Evolutionary conservation across 2,113 vertebrate species (phyloP), one percentile per base, ranked within the genome.

Genomic region (Nettapus auritus): DNA sequence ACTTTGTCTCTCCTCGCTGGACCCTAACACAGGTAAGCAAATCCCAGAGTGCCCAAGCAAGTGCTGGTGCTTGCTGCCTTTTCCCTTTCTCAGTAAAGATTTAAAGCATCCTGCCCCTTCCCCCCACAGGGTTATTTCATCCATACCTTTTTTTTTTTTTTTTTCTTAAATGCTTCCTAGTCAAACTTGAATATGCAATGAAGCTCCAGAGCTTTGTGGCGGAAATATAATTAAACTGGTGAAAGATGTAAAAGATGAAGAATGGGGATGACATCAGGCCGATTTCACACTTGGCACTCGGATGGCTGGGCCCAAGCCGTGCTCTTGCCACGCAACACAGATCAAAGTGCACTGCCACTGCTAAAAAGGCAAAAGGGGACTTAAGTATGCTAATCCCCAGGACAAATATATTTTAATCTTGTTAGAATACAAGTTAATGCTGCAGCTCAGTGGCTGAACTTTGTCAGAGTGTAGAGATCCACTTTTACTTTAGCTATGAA

Each of bases 401-500:
- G 99, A 99, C 99, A 99, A 99, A 99, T 99, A 99, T 99, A 99
- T 99, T 99, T 99, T 99, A 99, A 99, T 99, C 99, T 99, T 99
- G 99, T 99, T 99, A 99, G 99, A 99, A 99, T 99, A 99, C 99
- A 99, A 99, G 99, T 99, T 99, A 99, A 99, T 99, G 99, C 99
- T 93, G 98, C 98, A 98, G 98, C 98, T 99, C 98, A 98, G 98
- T 98, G 98, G 98, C 98, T 99, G 98, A 99, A 99, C 99, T 99
- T 99, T 98, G 98, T 98, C 98, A 98, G 98, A 98, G 97, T 98
- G 98, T 98, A 98, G 98, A 98, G 98, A 98, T 98, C 98, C 98
- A 98, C 98, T 99, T 99, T 98, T 98, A 98, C 97, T 98, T 98
- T 98, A 98, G 98, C 97, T 97, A 96, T 98, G 97, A 98, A 98